Evolutionary conservation across 2,113 vertebrate species (phyloP).

Genomic region (Prinia subflava): DNA sequence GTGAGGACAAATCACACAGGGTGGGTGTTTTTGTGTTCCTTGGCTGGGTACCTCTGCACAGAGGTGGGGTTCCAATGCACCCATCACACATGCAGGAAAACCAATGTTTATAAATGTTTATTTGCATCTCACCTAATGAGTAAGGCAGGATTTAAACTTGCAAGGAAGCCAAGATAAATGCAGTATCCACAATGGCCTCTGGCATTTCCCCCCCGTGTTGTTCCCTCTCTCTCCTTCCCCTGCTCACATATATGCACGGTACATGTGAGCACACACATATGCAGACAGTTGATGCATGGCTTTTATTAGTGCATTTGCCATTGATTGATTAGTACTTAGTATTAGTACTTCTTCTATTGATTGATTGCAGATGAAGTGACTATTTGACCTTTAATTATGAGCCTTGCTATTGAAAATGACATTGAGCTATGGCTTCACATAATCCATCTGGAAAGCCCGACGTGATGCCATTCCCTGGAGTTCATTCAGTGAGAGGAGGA

Average conservation of each 20-base stretch:
- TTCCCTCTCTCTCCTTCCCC: conserved; percentile 55
- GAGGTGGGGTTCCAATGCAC: no score
- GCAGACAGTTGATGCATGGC: conserved; percentile 90
- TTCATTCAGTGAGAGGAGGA: conserved; percentile 73
- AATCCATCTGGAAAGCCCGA: conserved; percentile 87
- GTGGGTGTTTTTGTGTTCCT: conserved; percentile 3
- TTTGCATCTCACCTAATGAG: conserved; percentile 19
- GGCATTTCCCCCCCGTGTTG: conserved; percentile 13
- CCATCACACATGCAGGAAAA: neutral
- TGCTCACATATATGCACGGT: conserved; percentile 32
- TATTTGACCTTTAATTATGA: conserved; percentile 98
- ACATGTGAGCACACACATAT: conserved; percentile 73
- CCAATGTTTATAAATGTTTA: conserved; percentile 1
- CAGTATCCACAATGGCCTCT: neutral
- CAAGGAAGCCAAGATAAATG: conserved; percentile 11
- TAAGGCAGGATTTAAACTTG: neutral
- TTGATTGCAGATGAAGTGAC: conserved; percentile 98
- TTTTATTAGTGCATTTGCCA: conserved; percentile 97
- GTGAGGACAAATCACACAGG: conserved; percentile 41
- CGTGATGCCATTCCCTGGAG: conserved; percentile 87
- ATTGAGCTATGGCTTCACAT: conserved; percentile 85
- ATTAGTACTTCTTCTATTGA: conserved; percentile 94
- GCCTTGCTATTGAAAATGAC: conserved; percentile 85
- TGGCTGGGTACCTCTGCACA: no score
- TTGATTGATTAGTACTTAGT: conserved; percentile 84